Conservation (phyloP, 2,888 invertebrate species). For the Andricus quercusramuli region DNA sequence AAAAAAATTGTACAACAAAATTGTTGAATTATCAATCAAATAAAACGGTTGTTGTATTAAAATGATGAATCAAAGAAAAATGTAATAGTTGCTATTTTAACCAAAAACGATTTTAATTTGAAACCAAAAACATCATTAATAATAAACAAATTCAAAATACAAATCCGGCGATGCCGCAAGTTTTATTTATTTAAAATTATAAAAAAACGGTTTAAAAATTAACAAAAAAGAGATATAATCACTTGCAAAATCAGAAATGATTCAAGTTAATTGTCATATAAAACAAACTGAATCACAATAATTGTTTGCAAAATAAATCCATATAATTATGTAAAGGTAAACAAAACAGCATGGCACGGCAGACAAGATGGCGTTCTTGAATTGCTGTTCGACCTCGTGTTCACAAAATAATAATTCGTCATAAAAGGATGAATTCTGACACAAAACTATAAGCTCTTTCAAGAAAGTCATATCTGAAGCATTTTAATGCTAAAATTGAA, state of each 20-base stretch:
- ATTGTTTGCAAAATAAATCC: background rate
- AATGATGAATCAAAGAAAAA: no score
- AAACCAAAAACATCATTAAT: no score
- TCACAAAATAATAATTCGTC: background rate
- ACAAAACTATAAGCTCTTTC: background rate
- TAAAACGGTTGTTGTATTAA: no score
- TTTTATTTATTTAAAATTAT: no score
- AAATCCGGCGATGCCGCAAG: no score
- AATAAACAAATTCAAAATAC: no score
- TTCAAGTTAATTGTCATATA: background rate
- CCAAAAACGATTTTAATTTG: no score
- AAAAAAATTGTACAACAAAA: no score
- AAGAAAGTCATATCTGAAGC: background rate
- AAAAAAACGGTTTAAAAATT: no score
- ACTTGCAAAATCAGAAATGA: background rate
- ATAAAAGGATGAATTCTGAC: background rate
- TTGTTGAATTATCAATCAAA: no score
- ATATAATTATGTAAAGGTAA: conserved; percentile 21
- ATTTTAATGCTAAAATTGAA: background rate
- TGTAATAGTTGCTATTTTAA: no score
- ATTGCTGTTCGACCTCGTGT: background rate
- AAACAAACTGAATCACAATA: background rate
- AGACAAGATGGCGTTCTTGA: background rate
- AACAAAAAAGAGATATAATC: background rate
- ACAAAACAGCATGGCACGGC: conserved; percentile 3